Evolutionary conservation across 2,797 vertebrate genomes (phyloP).

Genomic region (Acanthurus tractus): DNA sequence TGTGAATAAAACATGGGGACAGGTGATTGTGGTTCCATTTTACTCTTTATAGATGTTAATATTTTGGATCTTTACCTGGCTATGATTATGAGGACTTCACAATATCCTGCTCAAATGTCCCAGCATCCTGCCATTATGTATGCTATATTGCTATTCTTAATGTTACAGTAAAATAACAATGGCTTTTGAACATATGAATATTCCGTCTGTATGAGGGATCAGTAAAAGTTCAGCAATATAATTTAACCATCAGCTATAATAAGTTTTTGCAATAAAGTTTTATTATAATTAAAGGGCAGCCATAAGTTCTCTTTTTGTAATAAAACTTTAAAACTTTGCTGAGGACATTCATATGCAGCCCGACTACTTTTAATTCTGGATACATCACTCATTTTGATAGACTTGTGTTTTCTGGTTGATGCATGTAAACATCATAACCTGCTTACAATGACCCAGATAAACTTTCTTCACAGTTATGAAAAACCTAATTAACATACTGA

Average conservation of each 20-base stretch:
- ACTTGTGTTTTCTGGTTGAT: conserved; percentile 22
- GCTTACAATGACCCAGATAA: conserved; percentile 54
- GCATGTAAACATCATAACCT: conserved; percentile 43
- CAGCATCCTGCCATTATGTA: conserved; percentile 9
- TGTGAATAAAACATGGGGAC: conserved; percentile 79
- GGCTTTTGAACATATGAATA: conserved; percentile 13
- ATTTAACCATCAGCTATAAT: conserved; percentile 11
- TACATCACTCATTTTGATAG: conserved; percentile 38
- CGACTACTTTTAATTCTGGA: conserved; percentile 24
- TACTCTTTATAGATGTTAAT: conserved; percentile 70
- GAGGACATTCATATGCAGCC: conserved; percentile 15
- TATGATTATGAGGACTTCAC: conserved; percentile 55
- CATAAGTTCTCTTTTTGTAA: conserved; percentile 13
- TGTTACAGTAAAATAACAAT: conserved; percentile 38
- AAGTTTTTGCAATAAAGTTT: conserved; percentile 37
- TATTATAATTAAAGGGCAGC: conserved; percentile 38
- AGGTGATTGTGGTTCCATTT: conserved; percentile 50
- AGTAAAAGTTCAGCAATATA: conserved; percentile 4
- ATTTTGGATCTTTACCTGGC: conserved; percentile 55
- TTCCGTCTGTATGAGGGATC: background rate
- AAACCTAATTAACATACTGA: conserved; percentile 41
- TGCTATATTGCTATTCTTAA: conserved; percentile 18
- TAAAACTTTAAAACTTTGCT: conserved; percentile 24
- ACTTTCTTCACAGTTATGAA: conserved; percentile 26
- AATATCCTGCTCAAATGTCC: conserved; percentile 65